Base-by-base conservation (phyloP, 2,797 vertebrate species). In the Amblyopsis hoosieri region DNA sequence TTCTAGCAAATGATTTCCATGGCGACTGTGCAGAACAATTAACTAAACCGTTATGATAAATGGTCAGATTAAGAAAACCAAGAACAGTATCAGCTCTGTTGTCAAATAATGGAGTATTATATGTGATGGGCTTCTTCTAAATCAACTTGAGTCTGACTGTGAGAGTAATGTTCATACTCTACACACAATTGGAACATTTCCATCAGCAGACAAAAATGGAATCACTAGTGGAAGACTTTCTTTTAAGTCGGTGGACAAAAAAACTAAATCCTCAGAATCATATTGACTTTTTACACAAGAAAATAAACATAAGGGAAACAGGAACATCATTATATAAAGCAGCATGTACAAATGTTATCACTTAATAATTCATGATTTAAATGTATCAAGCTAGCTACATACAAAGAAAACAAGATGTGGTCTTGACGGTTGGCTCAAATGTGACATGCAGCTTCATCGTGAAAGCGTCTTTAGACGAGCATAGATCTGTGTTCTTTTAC, bases 381-480 rank as follows among this genome's bases (percentile, higher is more conserved):
- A 69, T 70, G 33, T 67, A 79, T 74, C 29, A 57, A 79, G 61
- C 69, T 62, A 47, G 72, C 66, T 70, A 75, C 69, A 78, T 56
- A 55, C 67, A 77, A 76, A 62, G 64, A 55, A 80, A 82, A 81
- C 76, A 47, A 75, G 72, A 78, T 49, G 61, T 60, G 74, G 66
- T 48, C 67, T 76, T 62, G 54, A 62, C 63, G 75, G 29, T 71
- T 42, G 74, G 78, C 76, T 82, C 71, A 61, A 75, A 84, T 78
- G 85, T 80, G 68, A 85, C 91, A 90, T 91, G 90, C 91, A 90
- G 81, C 78, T 75, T 85, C 65, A 37, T 9, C 9, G 37, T 37
- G 37, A 37, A 37, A 9, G 80, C 54, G 10, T 63, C 67, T 79
- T 57, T 60, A 71, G 68, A 72, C 54, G 66, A 66, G 60, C 57